Evolutionary conservation across 2,113 vertebrate species (phyloP), one percentile per base, ranked within the genome.

Genomic region (Ceyx melanurus): DNA sequence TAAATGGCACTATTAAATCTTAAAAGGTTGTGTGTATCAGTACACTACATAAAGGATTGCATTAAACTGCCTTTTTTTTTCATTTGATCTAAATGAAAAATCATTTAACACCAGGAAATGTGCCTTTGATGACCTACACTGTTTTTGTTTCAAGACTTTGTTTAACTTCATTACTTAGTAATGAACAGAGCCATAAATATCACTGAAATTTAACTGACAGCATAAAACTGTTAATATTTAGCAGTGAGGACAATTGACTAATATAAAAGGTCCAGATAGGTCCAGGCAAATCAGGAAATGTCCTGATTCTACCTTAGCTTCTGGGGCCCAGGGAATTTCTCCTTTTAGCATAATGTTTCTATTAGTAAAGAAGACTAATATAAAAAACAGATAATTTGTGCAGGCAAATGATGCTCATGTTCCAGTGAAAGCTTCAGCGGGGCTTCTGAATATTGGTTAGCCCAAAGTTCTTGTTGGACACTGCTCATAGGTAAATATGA

Each of bases 191-290:
- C 6, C 5, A 42, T 22, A 56, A 67, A 19, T n/a, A 67, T 33
- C 18, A 65, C 23, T 25, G 16, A 16, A 53, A 70, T 72, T 79
- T 84, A 56, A 58, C 8, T 42, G 40, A 42, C 14, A 65, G 3
- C 9, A 54, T 33, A 73, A 31, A 73, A 79, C 6, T 66, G 4
- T 37, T 26, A 50, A 15, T 0, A 0, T 72, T 82, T 62, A 77
- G 13, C 40, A 50, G 5, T 25, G 40, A 82, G n/a, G 15, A 7
- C 8, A 78, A 1, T 0, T 29, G 9, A 37, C 20, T n/a, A 64
- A 50, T 14, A 45, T 3, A 50, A 82, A 50, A 57, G 5, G 22
- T 66, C 19, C 21, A 31, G 18, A 51, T 4, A 43, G 35, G 18
- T 33, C 18, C 5, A 23, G 10, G 21, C 33, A 73, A 68, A 78